These are phyloP conservation scores for Gavialis gangeticus DNA, from an alignment of 2,113 vertebrate genomes.

Conservation along the genomic window DNA sequence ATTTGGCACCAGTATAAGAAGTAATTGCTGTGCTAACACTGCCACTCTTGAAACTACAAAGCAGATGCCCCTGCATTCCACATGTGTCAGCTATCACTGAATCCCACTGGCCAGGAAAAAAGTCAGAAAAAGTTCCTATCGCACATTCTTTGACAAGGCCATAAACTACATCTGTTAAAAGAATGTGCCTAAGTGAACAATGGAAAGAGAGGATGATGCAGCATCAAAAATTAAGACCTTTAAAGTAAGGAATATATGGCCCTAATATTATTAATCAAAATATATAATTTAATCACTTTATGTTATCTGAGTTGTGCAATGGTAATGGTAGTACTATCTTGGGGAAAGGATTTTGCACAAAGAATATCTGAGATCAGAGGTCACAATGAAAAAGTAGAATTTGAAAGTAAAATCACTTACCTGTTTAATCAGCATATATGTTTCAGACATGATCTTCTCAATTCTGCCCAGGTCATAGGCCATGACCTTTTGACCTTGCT, in stretches of 20 bases:
- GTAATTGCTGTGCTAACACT: not conserved
- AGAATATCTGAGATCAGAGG: not conserved
- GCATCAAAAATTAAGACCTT: not conserved
- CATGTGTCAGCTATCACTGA: not conserved
- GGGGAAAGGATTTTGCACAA: too few species aligned
- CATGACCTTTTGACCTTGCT: conserved; percentile 97
- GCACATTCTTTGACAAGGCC: not conserved
- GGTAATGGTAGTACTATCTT: not conserved
- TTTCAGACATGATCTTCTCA: conserved; percentile 98
- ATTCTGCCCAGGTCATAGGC: conserved; percentile 93
- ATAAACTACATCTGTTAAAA: not conserved
- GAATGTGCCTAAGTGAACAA: not conserved
- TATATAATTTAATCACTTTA: too few species aligned
- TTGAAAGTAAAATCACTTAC: conserved; percentile 63
- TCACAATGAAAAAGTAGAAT: not conserved
- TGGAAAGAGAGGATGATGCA: not conserved
- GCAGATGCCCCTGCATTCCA: not conserved
- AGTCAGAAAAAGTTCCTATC: not conserved
- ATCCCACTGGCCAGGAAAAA: not conserved
- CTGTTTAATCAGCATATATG: conserved; percentile 99
- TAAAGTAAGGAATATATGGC: not conserved
- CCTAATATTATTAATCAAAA: too few species aligned
- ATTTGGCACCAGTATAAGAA: not conserved
- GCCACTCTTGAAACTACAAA: not conserved
- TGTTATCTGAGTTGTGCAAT: not conserved